Conservation (phyloP, 2,797 vertebrate genomes). For the Chaetophractus vellerosus region DNA sequence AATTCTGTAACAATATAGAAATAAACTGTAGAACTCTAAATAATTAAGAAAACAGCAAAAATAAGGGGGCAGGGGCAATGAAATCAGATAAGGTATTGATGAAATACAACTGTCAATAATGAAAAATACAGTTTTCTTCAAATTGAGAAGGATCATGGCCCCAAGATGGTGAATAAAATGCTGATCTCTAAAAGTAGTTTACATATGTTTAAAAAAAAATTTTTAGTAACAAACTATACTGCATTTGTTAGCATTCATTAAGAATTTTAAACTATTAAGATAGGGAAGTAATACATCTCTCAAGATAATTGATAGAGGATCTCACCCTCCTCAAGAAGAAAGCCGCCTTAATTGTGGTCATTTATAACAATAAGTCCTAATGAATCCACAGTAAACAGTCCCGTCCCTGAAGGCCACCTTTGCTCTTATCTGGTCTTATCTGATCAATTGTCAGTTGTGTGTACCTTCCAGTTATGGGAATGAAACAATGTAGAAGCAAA, state of each 20-base stretch:
- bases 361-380: not conserved
- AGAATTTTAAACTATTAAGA: slow-evolving; percentile 7
- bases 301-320: not conserved
- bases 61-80: not conserved
- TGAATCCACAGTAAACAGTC: not conserved
- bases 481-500: slow-evolving; percentile 6
- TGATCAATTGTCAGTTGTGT: not conserved
- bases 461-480: not conserved
- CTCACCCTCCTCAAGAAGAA: not conserved
- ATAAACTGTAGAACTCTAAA: not conserved
- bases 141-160: not conserved
- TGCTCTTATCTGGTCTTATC: not conserved
- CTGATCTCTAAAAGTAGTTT: not conserved
- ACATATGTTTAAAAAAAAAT: not conserved
- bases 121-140: slow-evolving; percentile 17
- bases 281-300: not conserved
- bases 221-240: slow-evolving; percentile 16
- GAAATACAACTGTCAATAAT: not conserved
- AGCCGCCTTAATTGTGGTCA: not conserved
- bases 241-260: not conserved
- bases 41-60: slow-evolving; percentile 11
- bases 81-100: slow-evolving; percentile 11
- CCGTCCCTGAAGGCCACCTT: not conserved
- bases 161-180: not conserved
- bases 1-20: slow-evolving; percentile 42